These are phyloP conservation scores for Drosophila koepferae DNA, from an alignment of 2,888 invertebrate genomes.

Conservation along the genomic window DNA sequence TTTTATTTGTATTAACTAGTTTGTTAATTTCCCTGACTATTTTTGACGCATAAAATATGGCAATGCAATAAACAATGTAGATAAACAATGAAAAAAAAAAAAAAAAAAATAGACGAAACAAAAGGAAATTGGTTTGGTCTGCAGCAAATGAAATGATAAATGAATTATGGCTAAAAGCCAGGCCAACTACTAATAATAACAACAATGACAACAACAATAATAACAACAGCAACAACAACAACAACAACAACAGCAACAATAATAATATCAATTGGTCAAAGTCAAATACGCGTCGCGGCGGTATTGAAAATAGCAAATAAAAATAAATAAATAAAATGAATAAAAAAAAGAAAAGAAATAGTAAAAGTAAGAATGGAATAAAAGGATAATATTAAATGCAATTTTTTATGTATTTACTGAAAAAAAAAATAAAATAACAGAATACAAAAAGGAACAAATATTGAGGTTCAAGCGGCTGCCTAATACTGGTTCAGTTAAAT, in stretches of 20 bases:
- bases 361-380: too few species aligned
- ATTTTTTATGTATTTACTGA: conserved; percentile 22
- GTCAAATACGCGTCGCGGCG: conserved; percentile 30
- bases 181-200: conserved; percentile 28
- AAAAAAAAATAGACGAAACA: neutral
- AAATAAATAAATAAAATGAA: conserved; percentile 20
- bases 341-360: conserved; percentile 22
- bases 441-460: neutral
- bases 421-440: too few species aligned
- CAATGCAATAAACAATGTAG: conserved; percentile 28
- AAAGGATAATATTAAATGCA: neutral
- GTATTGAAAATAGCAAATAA: conserved; percentile 43
- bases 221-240: too few species aligned
- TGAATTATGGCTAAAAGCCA: conserved; percentile 53
- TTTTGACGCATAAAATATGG: conserved; percentile 45
- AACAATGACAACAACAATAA: conserved; percentile 5
- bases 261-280: conserved; percentile 40
- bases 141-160: conserved; percentile 45
- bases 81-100: conserved; percentile 13
- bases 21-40: neutral
- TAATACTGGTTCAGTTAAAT: neutral
- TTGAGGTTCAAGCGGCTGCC: neutral
- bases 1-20: too few species aligned
- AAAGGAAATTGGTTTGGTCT: conserved; percentile 25
- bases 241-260: too few species aligned